Conservation (phyloP, 2,888 invertebrate genomes). For the Callyntrura sp. region DNA sequence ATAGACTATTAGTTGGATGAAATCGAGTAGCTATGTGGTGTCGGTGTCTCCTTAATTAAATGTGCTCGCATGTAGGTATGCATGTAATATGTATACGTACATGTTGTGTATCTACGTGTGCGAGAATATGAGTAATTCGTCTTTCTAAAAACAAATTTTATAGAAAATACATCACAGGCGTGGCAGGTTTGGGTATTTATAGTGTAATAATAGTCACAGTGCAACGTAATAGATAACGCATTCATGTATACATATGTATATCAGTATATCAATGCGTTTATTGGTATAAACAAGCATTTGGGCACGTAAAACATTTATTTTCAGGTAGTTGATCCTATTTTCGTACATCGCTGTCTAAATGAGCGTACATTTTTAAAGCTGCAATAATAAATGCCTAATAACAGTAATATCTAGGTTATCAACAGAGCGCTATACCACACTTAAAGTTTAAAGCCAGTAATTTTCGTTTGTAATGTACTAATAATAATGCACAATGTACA, state of each 20-base stretch:
- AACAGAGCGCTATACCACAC: background rate
- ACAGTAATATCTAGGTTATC: constrained; percentile 62
- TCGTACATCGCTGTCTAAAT: background rate
- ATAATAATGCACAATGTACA: constrained; percentile 22
- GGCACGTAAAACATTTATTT: background rate
- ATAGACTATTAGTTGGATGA: background rate
- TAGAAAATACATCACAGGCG: constrained; percentile 39
- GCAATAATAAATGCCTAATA: constrained; percentile 27
- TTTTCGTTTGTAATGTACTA: constrained; percentile 38
- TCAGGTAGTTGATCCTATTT: constrained; percentile 21
- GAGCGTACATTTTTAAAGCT: constrained; percentile 12
- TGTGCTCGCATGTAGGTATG: background rate
- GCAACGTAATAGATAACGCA: background rate
- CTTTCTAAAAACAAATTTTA: constrained; percentile 4
- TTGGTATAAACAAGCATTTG: background rate
- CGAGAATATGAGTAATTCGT: too few relatives aligned
- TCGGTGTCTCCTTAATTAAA: constrained; percentile 37
- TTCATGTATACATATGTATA: background rate
- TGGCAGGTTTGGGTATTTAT: constrained; percentile 20
- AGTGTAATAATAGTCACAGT: background rate
- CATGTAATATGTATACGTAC: background rate
- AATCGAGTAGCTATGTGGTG: background rate
- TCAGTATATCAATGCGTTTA: background rate
- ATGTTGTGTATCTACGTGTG: background rate
- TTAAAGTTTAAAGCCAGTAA: too few relatives aligned